Evolutionary conservation across 1,140 invertebrate genomes (phyloP), one percentile per base, ranked within the genome.

Genomic region (Aphaenogaster floridana): DNA sequence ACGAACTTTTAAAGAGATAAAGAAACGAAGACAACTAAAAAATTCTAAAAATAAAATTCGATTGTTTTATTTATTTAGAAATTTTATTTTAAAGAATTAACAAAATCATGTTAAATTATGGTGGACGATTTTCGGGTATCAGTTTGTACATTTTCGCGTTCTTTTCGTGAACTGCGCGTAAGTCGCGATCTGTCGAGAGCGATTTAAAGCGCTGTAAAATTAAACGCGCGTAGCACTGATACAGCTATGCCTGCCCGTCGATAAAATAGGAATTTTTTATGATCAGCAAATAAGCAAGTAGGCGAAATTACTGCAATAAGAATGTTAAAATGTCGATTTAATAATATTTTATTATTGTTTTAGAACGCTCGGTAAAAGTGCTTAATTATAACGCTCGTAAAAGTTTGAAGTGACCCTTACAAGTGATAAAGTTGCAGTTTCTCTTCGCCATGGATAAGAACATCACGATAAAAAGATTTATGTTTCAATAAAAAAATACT

Each of bases 111-210:
- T 28, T 81, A 54, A 81, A 42, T 39, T 69, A 80, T 21, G 11
- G 8, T 21, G 17, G 52, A 79, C 1, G 15, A 64, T 36, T 64
- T 28, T 68, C n/a, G 4, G 4, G 13, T 36, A 34, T 39, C 2
- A 17, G 7, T 8, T 2, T 15, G 6, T n/a, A 4, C 28, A 28
- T 72, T 54, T 39, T 13, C 39, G 39, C n/a, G 7, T 71, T 71
- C 5, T 15, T 69, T 68, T 54, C 15, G 1, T 50, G 9, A 57
- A 15, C 15, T 48, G 59, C 15, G 17, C 66, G n/a, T 34, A 77
- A 79, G 89, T 78, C 89, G 89, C 89, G 17, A 90, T 89, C 89
- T 90, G 64, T 76, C 78, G 90, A 86, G 78, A 78, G 39, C 36
- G 9, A 50, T 89, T 83, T 59, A 66, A 90, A 86, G 61, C 42